Conservation (phyloP, 2,888 invertebrate genomes). For the Aproaerema taeniolella region DNA sequence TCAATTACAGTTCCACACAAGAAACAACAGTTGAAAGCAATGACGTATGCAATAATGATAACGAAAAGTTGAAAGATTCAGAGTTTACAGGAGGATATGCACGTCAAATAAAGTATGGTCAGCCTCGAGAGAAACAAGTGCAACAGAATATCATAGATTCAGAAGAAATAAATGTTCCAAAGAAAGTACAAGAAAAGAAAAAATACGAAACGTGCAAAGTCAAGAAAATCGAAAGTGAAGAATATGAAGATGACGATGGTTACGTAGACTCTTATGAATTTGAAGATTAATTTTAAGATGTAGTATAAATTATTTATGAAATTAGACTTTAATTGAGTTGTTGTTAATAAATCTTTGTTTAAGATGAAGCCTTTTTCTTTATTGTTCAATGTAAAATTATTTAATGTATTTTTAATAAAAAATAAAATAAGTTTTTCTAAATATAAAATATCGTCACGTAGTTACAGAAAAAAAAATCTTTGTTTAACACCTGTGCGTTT, state of each 20-base stretch:
- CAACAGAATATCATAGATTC: conserved; percentile 19
- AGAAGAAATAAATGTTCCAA: conserved; percentile 17
- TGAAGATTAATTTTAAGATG: conserved; percentile 14
- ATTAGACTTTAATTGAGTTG: no score
- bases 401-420: no score
- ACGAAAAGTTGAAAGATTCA: conserved; percentile 16
- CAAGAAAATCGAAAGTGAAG: conserved; percentile 5
- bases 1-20: no score
- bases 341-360: background rate
- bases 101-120: conserved; percentile 35
- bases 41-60: background rate
- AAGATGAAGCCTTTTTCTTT: background rate
- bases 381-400: background rate
- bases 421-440: no score
- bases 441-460: no score
- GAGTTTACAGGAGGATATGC: conserved; percentile 36
- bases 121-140: conserved; percentile 18
- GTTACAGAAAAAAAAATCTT: background rate
- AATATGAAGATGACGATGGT: conserved; percentile 12
- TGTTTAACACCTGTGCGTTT: conserved; percentile 7
- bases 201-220: conserved; percentile 1
- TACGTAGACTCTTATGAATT: conserved; percentile 16
- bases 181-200: conserved; percentile 1
- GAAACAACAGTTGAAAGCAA: no score
- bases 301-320: conserved; percentile 5